Conservation (phyloP, 2,888 invertebrate species). For the Ferdinandea cuprea region DNA sequence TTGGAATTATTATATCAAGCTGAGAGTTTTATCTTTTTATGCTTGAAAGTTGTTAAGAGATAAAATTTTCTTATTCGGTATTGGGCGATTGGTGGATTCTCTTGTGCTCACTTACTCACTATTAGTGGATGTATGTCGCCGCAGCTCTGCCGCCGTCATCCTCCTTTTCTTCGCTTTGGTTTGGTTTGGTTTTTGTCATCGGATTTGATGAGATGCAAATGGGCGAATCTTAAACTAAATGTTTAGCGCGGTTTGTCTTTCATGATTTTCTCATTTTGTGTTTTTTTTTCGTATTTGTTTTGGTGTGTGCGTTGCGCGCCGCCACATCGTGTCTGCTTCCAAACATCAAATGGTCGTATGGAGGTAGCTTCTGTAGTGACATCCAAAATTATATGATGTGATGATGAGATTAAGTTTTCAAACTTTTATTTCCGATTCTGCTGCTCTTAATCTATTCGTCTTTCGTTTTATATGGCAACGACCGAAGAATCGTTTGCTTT, state of each 20-base stretch:
- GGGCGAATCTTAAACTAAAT: slow-evolving; percentile 75
- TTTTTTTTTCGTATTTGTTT: slow-evolving; percentile 10
- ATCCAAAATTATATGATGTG: slow-evolving; percentile 82
- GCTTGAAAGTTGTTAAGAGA: slow-evolving; percentile 74
- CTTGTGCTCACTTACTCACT: slow-evolving; percentile 72
- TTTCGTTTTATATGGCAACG: slow-evolving; percentile 64
- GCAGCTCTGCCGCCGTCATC: slow-evolving; percentile 25
- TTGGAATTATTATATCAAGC: slow-evolving; percentile 74
- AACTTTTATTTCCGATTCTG: slow-evolving; percentile 78
- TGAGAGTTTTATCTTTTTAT: slow-evolving; percentile 75
- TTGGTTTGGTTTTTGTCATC: slow-evolving; percentile 65
- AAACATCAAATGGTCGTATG: slow-evolving; percentile 66
- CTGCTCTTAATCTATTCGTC: slow-evolving; percentile 67
- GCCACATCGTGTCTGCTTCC: slow-evolving; percentile 7
- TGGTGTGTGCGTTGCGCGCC: slow-evolving; percentile 28
- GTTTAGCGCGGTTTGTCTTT: slow-evolving; percentile 74
- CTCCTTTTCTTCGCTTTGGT: background rate
- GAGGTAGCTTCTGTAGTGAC: slow-evolving; percentile 80
- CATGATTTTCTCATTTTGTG: slow-evolving; percentile 52
- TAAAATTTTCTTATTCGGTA: slow-evolving; percentile 74
- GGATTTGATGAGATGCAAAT: slow-evolving; percentile 76
- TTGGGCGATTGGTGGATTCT: slow-evolving; percentile 52
- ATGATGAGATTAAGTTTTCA: slow-evolving; percentile 82
- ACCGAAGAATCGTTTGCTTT: slow-evolving; percentile 49
- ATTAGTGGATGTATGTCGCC: slow-evolving; percentile 59